phyloP scores from a whole-genome alignment of 2,888 invertebrate species.

The Archips xylosteana region DNA sequence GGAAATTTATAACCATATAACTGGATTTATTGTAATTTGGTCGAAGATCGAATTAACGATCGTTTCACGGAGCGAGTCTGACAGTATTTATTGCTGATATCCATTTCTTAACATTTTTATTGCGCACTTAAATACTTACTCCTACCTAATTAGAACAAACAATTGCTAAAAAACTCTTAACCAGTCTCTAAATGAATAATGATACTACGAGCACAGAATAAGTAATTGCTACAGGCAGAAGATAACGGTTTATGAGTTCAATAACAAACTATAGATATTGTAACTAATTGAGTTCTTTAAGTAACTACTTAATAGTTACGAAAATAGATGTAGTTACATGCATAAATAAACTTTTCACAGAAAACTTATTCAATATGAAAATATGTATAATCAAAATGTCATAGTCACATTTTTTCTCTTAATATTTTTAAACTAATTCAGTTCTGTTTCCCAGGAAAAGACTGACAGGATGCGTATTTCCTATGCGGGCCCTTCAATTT shows the following conservation, averaged over 20 bases:
- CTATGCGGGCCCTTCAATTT: constrained; percentile 42
- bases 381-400: too few species aligned
- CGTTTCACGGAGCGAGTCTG: constrained; percentile 8
- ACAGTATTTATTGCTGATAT: constrained; percentile 11
- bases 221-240: background rate
- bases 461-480: constrained; percentile 42
- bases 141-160: background rate
- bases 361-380: background rate
- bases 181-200: background rate
- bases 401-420: background rate
- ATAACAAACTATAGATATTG: constrained; percentile 7
- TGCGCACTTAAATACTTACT: background rate
- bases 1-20: constrained; percentile 14
- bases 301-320: background rate
- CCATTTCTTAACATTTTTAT: constrained; percentile 17
- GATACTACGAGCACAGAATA: background rate
- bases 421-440: background rate
- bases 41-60: constrained; percentile 17
- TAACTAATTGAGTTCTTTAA: constrained; percentile 12
- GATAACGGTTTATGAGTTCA: constrained; percentile 14
- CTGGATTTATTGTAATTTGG: constrained; percentile 20
- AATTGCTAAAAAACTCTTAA: background rate
- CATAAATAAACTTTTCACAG: background rate
- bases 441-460: background rate
- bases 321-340: background rate